phyloP scores from a whole-genome alignment of 2,888 invertebrate genomes.

The Parnassius orleans region DNA sequence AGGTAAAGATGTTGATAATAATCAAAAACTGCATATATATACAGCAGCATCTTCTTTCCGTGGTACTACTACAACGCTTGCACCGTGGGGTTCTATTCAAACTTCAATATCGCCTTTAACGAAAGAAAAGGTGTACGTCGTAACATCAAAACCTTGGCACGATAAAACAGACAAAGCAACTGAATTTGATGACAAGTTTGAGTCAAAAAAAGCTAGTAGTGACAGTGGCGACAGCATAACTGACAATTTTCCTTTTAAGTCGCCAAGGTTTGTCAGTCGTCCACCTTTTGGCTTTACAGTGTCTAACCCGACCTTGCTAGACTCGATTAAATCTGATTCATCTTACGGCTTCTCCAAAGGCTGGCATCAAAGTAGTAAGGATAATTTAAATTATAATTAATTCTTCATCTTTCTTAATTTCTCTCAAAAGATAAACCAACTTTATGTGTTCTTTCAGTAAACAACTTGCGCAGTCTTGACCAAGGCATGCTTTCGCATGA shows the following conservation, averaged over 20 bases:
- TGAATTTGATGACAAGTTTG: slow-evolving; percentile 55
- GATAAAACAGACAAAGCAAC: slow-evolving; percentile 49
- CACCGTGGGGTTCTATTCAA: slow-evolving; percentile 84
- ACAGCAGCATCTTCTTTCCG: slow-evolving; percentile 68
- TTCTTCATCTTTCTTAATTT: background rate
- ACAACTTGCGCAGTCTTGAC: slow-evolving; percentile 72
- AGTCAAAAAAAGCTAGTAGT: slow-evolving; percentile 54
- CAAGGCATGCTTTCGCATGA: slow-evolving; percentile 63
- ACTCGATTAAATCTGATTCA: slow-evolving; percentile 56
- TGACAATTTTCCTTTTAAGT: slow-evolving; percentile 62
- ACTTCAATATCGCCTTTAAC: slow-evolving; percentile 88
- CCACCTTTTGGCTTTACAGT: slow-evolving; percentile 77
- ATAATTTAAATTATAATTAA: slow-evolving; percentile 16
- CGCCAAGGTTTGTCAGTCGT: slow-evolving; percentile 79
- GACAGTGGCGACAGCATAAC: slow-evolving; percentile 46
- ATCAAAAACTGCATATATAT: slow-evolving; percentile 63
- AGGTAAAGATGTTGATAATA: slow-evolving; percentile 45
- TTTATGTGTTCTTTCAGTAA: slow-evolving; percentile 70
- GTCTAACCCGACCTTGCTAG: slow-evolving; percentile 46
- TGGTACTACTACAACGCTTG: slow-evolving; percentile 63
- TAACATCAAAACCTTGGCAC: slow-evolving; percentile 86
- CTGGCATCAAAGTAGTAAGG: slow-evolving; percentile 75
- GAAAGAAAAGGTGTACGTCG: slow-evolving; percentile 90
- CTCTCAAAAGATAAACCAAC: slow-evolving; percentile 16
- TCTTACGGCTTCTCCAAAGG: slow-evolving; percentile 65